phyloP scores from a whole-genome alignment of 92 coral and sea anemone species.

The Siderastrea radians region DNA sequence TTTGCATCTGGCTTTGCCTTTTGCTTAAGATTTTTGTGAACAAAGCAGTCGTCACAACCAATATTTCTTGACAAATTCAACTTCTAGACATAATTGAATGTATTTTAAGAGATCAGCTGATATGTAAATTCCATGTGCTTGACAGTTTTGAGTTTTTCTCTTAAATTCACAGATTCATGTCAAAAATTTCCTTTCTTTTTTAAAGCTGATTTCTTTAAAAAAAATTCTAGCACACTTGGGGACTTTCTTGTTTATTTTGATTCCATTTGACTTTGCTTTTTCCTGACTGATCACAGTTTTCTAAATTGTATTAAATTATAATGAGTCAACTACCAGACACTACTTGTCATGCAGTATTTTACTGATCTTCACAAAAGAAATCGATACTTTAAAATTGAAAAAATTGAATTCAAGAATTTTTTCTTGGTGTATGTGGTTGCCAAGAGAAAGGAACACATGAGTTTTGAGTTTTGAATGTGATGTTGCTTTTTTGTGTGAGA shows the following conservation, averaged over 20 bases:
- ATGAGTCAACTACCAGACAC: slow-evolving; percentile 55
- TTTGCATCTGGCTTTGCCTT: not conserved
- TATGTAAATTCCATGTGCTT: slow-evolving; percentile 30
- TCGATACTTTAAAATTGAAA: slow-evolving; percentile 20
- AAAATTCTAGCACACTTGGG: not conserved
- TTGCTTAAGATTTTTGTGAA: not conserved
- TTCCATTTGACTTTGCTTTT: slow-evolving; percentile 20
- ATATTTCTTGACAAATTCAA: slow-evolving; percentile 16
- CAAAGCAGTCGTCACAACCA: slow-evolving; percentile 12
- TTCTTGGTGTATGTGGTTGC: slow-evolving; percentile 25
- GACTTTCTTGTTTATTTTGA: slow-evolving; percentile 31
- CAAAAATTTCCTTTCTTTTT: not conserved
- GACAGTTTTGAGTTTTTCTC: slow-evolving; percentile 26
- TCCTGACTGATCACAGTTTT: slow-evolving; percentile 36
- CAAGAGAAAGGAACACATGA: slow-evolving; percentile 17
- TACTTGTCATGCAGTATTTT: slow-evolving; percentile 51
- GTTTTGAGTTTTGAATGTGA: slow-evolving; percentile 14
- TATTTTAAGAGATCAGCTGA: slow-evolving; percentile 44
- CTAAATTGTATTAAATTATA: slow-evolving; percentile 58
- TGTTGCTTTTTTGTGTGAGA: slow-evolving; percentile 89
- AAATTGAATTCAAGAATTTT: slow-evolving; percentile 24
- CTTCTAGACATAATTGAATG: not conserved
- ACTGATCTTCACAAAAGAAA: slow-evolving; percentile 38
- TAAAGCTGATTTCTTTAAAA: not conserved
- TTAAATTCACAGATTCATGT: not conserved